These are phyloP conservation scores for Tenthredo distinguenda DNA, from an alignment of 2,888 invertebrate species.

Conservation along the genomic window DNA sequence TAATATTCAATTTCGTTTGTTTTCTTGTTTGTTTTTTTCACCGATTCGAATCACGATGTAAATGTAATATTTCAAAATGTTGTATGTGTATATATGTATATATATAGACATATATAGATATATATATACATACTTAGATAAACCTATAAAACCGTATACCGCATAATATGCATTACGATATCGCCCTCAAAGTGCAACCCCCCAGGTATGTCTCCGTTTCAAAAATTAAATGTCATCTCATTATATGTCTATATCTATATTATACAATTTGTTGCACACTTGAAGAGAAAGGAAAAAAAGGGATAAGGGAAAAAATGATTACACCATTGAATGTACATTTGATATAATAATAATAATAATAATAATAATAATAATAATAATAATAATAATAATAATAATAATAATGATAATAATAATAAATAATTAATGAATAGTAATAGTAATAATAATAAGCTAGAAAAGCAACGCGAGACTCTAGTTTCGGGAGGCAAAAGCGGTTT, in stretches of 20 bases:
- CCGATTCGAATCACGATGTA: neutral
- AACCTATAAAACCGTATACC: neutral
- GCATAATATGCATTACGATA: neutral
- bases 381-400: neutral
- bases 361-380: neutral
- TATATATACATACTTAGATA: neutral
- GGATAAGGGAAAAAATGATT: neutral
- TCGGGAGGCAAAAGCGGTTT: constrained; percentile 61
- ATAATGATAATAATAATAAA: constrained; percentile 48
- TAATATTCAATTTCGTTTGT: neutral
- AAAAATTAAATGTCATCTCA: no score
- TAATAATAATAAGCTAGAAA: constrained; percentile 35
- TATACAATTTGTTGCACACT: no score
- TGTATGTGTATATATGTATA: no score
- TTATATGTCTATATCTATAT: no score
- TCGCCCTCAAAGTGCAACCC: neutral
- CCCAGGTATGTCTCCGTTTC: no score
- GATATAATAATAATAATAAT: neutral
- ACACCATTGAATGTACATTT: neutral
- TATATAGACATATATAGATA: neutral
- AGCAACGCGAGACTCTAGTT: constrained; percentile 61
- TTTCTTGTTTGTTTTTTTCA: neutral
- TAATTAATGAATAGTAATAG: constrained; percentile 35
- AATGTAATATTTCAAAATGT: neutral
- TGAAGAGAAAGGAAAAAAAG: neutral